Percentiles rank a stretch among this genome's conserved stretches.
Evolutionary conservation across 2,888 invertebrate genomes (phyloP).

Genomic region (Cyaniris semiargus): DNA sequence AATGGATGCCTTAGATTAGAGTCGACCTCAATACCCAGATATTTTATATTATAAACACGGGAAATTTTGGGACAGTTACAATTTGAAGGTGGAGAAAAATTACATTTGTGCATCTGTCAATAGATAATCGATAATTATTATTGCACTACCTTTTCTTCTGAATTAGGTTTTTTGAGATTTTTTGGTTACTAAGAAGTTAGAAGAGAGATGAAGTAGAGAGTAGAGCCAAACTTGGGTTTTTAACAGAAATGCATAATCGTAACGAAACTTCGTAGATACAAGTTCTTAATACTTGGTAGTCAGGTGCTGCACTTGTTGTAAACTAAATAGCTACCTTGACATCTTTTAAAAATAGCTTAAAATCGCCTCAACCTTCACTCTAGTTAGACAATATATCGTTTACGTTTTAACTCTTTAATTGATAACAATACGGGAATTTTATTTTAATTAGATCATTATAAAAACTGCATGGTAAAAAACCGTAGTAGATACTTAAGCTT

Average conservation of each 20-base stretch:
- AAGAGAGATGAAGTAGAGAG: too few species aligned
- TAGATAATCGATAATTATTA: too few species aligned
- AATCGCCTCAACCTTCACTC: neutral
- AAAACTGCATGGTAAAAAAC: neutral
- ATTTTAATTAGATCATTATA: neutral
- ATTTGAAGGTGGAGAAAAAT: too few species aligned
- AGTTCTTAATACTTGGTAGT: neutral
- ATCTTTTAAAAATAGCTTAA: neutral
- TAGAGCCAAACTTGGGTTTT: neutral
- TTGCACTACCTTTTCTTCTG: too few species aligned
- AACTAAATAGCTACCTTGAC: neutral
- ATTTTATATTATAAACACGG: too few species aligned
- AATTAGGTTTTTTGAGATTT: too few species aligned
- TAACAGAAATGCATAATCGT: neutral
- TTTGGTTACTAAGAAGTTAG: too few species aligned
- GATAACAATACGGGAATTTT: neutral
- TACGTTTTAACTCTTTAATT: neutral
- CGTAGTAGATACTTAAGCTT: neutral
- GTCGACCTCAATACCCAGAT: too few species aligned
- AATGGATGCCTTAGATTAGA: too few species aligned
- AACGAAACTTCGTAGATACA: neutral
- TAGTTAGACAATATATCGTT: neutral
- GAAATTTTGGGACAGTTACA: too few species aligned
- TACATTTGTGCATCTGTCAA: too few species aligned
- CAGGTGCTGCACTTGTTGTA: neutral